These are phyloP conservation scores for Peromyscus eremicus DNA, from an alignment of 2,797 vertebrate genomes.

Conservation along the genomic window DNA sequence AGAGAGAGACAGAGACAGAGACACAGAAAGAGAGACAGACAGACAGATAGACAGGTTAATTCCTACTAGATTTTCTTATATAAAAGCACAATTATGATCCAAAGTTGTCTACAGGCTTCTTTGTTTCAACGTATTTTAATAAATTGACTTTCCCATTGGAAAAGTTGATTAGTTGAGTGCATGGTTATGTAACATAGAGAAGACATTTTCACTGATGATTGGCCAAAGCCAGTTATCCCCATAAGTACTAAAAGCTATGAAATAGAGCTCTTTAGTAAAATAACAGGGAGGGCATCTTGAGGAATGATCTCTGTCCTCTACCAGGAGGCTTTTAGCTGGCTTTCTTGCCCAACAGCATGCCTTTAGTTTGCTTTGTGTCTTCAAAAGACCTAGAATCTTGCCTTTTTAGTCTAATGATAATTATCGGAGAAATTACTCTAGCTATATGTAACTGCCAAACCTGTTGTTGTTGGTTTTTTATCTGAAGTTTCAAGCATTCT, in stretches of 20 bases:
- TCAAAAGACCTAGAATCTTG: not conserved
- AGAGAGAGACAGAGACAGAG: accelerated
- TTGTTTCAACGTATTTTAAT: not conserved
- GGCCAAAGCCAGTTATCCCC: not conserved
- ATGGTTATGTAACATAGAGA: not conserved
- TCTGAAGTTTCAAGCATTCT: not conserved
- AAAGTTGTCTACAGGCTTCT: not conserved
- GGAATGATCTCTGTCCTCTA: not conserved
- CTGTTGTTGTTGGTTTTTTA: not conserved
- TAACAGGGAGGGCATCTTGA: not conserved
- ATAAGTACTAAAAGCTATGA: not conserved
- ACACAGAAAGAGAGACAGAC: accelerated
- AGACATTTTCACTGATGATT: not conserved
- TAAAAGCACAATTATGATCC: not conserved
- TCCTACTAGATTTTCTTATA: not conserved
- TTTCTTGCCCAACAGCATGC: not conserved
- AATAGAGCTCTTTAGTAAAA: not conserved
- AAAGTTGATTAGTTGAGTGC: not conserved
- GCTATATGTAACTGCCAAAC: not conserved
- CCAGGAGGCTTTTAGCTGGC: not conserved
- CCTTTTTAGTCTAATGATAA: not conserved
- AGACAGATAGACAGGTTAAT: not conserved
- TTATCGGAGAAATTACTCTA: not conserved
- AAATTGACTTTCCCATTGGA: not conserved
- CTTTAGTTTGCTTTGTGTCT: not conserved